Base-by-base conservation (phyloP, 2,888 invertebrate species). In the Euphydryas editha region DNA sequence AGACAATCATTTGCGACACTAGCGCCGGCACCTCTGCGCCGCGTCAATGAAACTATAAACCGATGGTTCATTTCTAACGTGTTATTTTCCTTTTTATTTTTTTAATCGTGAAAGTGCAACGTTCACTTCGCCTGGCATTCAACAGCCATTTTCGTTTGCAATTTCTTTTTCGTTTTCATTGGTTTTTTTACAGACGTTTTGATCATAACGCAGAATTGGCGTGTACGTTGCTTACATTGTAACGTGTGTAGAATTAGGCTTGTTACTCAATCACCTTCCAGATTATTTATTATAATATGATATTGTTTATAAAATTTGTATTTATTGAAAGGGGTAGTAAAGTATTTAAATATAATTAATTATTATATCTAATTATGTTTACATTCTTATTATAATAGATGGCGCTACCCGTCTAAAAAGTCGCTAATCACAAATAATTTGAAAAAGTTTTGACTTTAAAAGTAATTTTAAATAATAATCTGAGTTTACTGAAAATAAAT, bases 61-160 rank as follows among this genome's bases (percentile, higher is more conserved):
- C 81, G 77, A 80, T 82, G 89, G 90, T 90, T 89, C 90, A 87
- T 87, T 87, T 86, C 85, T 80, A 84, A 80, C 82, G 76, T 78
- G 81, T 81, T 85, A 83, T 86, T 89, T 88, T 74, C 72, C 83
- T 85, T 82, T 83, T 87, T 88, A 83, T 83, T 82, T 85, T n/a
- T 88, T 86, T 87, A 86, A 87, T 90, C 87, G 88, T 87, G 88
- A 90, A 91, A 91, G 90, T 90, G 91, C 91, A 87, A 87, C 87
- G 88, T 88, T 89, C 90, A 89, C 89, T 89, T 90, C 85, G 83
- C 81, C 78, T 78, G 84, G 83, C 79, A 87, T 90, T 90, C 88
- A 86, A 85, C 87, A 79, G 83, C 85, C 82, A 87, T 89, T 90
- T 87, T 87, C 81, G 84, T 85, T 85, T 80, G 79, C 78, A 80